Percentiles rank a stretch among this genome's conserved stretches.
Evolutionary conservation across 1,140 invertebrate species (phyloP).

Genomic region (Harlomillsia oculata): DNA sequence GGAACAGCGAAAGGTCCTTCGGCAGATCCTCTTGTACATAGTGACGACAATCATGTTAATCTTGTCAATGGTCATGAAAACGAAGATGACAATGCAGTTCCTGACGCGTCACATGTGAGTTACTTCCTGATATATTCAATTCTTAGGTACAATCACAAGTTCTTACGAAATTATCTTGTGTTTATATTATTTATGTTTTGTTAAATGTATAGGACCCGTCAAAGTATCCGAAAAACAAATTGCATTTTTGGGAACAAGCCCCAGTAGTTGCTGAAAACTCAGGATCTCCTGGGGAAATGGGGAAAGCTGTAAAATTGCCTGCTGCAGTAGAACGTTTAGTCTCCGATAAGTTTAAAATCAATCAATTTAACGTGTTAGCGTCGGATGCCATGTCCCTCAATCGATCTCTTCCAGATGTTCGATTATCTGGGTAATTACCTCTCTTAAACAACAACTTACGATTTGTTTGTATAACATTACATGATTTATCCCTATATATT

Average conservation of each 20-base stretch:
- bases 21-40: conserved; percentile 28
- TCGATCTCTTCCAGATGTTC: conserved; percentile 84
- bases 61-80: conserved; percentile 20
- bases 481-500: neutral
- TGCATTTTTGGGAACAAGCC: conserved; percentile 62
- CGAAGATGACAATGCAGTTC: conserved; percentile 13
- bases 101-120: conserved; percentile 7
- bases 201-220: conserved; percentile 11
- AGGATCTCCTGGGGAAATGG: conserved; percentile 75
- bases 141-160: neutral
- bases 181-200: neutral
- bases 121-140: neutral
- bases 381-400: conserved; percentile 97
- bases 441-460: neutral
- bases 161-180: neutral
- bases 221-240: conserved; percentile 37
- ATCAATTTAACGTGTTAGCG: conserved; percentile 96
- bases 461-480: neutral
- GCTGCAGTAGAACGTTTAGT: conserved; percentile 71
- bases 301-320: conserved; percentile 75
- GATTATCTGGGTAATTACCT: conserved; percentile 70
- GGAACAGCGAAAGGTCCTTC: conserved; percentile 24
- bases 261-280: conserved; percentile 56
- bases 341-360: conserved; percentile 92
- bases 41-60: conserved; percentile 27